Conservation (phyloP, 2,888 invertebrate genomes). For the Ectemnius cavifrons region DNA sequence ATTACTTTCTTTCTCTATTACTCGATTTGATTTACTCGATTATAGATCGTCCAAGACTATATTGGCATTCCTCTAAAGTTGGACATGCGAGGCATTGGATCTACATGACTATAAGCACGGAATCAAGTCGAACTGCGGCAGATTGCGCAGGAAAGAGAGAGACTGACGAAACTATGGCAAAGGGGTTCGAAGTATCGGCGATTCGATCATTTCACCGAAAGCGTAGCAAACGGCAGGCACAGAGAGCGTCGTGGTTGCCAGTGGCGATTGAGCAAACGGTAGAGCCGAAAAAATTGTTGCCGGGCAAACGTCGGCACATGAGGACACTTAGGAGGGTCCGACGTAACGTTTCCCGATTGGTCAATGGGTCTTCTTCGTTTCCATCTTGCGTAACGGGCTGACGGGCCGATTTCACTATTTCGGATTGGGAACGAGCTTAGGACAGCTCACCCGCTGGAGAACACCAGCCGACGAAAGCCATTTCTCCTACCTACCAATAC, state of each 20-base stretch:
- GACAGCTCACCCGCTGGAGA: constrained; percentile 37
- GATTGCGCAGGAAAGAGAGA: too few relatives aligned
- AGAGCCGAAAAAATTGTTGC: constrained; percentile 14
- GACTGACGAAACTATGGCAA: too few relatives aligned
- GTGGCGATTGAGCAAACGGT: constrained; percentile 5
- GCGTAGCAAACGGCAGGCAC: background rate
- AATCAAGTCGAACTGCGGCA: too few relatives aligned
- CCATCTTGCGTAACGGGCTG: constrained; percentile 50
- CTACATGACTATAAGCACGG: too few relatives aligned
- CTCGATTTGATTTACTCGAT: too few relatives aligned
- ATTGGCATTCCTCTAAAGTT: too few relatives aligned
- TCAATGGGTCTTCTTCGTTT: constrained; percentile 45
- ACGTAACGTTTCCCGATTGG: constrained; percentile 43
- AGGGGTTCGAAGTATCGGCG: background rate
- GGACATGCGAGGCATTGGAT: too few relatives aligned
- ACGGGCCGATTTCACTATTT: constrained; percentile 55
- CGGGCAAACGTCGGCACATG: background rate
- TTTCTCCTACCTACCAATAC: too few relatives aligned
- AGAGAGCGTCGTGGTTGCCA: background rate
- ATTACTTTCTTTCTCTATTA: too few relatives aligned
- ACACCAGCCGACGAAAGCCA: constrained; percentile 12
- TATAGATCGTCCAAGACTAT: too few relatives aligned
- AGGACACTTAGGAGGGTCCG: constrained; percentile 12
- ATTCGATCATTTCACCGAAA: constrained; percentile 4
- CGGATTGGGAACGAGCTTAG: constrained; percentile 38